Conservation (phyloP, 2,797 vertebrate genomes). For the Alfaro cultratus region DNA sequence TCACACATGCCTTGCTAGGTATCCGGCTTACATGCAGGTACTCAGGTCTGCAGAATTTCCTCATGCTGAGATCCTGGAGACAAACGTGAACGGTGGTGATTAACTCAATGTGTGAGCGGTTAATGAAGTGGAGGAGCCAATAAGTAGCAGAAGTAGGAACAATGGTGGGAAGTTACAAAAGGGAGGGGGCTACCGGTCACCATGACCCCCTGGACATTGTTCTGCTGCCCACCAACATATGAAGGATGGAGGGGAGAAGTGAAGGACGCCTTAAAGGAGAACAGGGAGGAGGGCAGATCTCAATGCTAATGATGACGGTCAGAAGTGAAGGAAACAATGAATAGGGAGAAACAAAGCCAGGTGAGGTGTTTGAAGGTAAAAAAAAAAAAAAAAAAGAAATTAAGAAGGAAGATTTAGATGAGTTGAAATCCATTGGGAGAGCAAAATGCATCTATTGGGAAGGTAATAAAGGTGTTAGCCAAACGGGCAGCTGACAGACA, state of each 20-base stretch:
- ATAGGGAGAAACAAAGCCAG: conserved; percentile 64
- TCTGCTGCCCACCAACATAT: conserved; percentile 76
- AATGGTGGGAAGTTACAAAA: conserved; percentile 96
- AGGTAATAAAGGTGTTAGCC: conserved; percentile 12
- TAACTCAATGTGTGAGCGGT: conserved; percentile 51
- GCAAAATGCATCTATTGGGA: conserved; percentile 10
- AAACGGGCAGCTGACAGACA: conserved; percentile 54
- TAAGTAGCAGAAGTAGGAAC: conserved; percentile 74
- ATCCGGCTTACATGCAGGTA: conserved; percentile 42
- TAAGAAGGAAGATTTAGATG: conserved; percentile 13
- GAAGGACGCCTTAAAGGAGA: conserved; percentile 43
- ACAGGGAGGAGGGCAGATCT: conserved; percentile 26
- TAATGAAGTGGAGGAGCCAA: conserved; percentile 67
- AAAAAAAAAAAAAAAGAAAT: background rate
- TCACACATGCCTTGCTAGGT: conserved; percentile 27
- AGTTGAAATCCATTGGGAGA: background rate
- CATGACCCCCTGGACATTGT: conserved; percentile 93
- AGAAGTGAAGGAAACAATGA: conserved; percentile 79
- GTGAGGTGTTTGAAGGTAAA: conserved; percentile 19
- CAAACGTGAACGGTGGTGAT: conserved; percentile 36
- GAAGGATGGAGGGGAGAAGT: conserved; percentile 68
- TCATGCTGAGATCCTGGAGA: conserved; percentile 28
- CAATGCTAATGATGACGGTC: conserved; percentile 24
- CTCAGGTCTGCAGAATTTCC: conserved; percentile 36
- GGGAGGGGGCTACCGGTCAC: conserved; percentile 84